phyloP scores from a whole-genome alignment of 2,888 invertebrate genomes.

The Machimus atricapillus region DNA sequence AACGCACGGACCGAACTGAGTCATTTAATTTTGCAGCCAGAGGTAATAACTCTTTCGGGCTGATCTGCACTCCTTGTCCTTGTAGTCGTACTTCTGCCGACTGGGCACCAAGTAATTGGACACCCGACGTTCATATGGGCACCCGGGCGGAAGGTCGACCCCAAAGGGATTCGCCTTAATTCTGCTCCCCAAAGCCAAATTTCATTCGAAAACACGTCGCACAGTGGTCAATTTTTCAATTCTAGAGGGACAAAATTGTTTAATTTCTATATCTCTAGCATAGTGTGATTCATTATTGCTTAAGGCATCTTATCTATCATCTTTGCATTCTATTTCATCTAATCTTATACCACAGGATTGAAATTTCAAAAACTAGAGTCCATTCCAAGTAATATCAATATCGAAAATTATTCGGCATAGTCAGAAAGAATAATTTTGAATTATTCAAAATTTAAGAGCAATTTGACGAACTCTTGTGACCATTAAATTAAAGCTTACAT shows the following conservation, averaged over 20 bases:
- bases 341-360: too few relatives aligned
- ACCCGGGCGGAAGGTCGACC: neutral
- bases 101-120: neutral
- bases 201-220: neutral
- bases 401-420: too few relatives aligned
- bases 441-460: too few relatives aligned
- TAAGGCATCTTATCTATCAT: neutral
- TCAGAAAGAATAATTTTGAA: too few relatives aligned
- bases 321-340: too few relatives aligned
- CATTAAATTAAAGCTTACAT: too few relatives aligned
- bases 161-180: neutral
- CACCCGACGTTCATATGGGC: neutral
- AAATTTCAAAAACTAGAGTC: too few relatives aligned
- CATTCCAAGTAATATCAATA: too few relatives aligned
- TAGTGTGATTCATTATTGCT: neutral
- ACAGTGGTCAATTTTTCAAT: neutral
- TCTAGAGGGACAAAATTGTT: neutral
- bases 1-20: conserved; percentile 24
- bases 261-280: neutral
- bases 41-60: neutral
- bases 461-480: too few relatives aligned
- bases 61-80: neutral
- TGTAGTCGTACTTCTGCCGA: neutral
- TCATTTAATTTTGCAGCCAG: conserved; percentile 11
- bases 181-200: neutral